Evolutionary conservation across 2,888 invertebrate species (phyloP), one percentile per base, ranked within the genome.

Genomic region (Ophion ellenae): DNA sequence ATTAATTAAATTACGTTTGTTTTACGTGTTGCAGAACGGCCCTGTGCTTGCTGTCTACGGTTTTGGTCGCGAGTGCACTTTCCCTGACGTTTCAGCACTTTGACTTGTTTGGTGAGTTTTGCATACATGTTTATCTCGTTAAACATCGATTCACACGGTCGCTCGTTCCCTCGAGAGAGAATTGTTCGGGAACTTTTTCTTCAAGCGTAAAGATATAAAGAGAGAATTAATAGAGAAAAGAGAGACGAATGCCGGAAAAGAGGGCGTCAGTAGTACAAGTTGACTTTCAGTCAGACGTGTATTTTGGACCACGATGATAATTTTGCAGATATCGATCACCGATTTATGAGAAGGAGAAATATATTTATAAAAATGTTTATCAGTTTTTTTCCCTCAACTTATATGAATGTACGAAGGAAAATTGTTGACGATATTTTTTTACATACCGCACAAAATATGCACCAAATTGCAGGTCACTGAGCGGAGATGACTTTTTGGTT

Each of bases 91-190:
- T 86, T 73, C 89, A 88, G 45, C 91, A 90, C 76, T 92, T 92
- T 82, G 91, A 93, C 85, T 88, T 93, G 89, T 91, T 92, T 73
- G 92, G 93, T 93, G 88, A 92, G 91, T 85, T 20, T 71, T 20
- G 32, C 28, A 73, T 63, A 75, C 32, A 3, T 47, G 63, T 59
- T 63, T 40, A 66, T 70, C 32, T 81, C 63, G 61, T 57, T 71
- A 64, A 71, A 71, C 10, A 36, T 61, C 32, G 20, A 59, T 81
- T 69, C 47, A n/a, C 28, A 63, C 36, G 40, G 32, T 80, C 24
- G 47, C 45, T 53, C 71, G 71, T 63, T 69, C 28, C 24, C 53
- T 2, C 17, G n/a, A 11, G 57, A 69, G 64, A 11, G 45, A 40
- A 45, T 64, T 53, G 53, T 32, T 24, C n/a, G 28, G 3, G 40